Conservation (phyloP, 2,888 invertebrate genomes). For the Polyommatus icarus region DNA sequence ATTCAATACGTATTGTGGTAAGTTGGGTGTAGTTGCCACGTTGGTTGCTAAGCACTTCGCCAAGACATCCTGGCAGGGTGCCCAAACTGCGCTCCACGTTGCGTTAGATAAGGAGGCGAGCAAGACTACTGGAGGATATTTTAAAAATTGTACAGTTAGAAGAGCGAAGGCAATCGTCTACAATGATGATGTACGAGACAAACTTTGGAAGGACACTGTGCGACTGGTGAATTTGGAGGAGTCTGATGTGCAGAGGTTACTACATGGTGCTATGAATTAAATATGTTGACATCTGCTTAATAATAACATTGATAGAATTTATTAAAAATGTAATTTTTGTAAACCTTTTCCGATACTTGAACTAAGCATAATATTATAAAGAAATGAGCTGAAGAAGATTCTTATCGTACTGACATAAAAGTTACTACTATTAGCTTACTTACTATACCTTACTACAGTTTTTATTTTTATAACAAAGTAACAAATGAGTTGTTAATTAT, state of each 20-base stretch:
- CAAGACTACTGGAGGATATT: conserved; percentile 53
- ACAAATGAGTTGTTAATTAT: too few species aligned
- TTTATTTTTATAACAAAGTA: too few species aligned
- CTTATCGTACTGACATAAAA: too few species aligned
- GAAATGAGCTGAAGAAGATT: too few species aligned
- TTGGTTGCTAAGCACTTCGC: conserved; percentile 56
- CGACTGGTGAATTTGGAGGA: neutral
- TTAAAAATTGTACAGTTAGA: conserved; percentile 17
- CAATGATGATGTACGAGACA: conserved; percentile 3
- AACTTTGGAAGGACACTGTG: conserved; percentile 2
- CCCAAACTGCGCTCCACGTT: conserved; percentile 84
- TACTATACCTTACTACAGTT: too few species aligned
- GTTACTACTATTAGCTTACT: too few species aligned
- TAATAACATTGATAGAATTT: too few species aligned
- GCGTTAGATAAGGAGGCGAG: conserved; percentile 84
- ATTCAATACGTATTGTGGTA: conserved; percentile 71
- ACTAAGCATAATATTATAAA: too few species aligned
- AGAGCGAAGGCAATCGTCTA: conserved; percentile 21
- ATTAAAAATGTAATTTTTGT: too few species aligned
- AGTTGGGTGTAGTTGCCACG: conserved; percentile 71
- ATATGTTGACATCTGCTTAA: neutral
- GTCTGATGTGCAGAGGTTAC: neutral
- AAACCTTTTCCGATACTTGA: too few species aligned
- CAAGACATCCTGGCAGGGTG: conserved; percentile 48
- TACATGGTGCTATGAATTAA: conserved; percentile 1